Evolutionary conservation across 1,140 invertebrate genomes (phyloP).

Genomic region (Drepana arcuata): DNA sequence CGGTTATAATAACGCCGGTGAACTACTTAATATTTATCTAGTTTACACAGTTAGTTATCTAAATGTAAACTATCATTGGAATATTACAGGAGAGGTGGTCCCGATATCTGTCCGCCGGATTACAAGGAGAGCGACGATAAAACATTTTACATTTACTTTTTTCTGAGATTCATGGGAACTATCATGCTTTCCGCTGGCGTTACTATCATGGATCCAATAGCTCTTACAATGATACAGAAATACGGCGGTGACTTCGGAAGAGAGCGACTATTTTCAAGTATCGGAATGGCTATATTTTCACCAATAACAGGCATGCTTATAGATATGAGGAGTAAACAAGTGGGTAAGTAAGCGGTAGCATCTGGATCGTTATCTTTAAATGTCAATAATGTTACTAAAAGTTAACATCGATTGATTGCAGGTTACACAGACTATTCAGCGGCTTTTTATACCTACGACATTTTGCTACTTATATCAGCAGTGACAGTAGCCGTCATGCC

Average conservation of each 20-base stretch:
- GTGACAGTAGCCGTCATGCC: slow-evolving; percentile 81
- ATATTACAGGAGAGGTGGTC: slow-evolving; percentile 74
- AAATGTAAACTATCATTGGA: slow-evolving; percentile 25
- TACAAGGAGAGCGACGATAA: slow-evolving; percentile 81
- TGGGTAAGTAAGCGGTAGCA: slow-evolving; percentile 55
- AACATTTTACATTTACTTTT: slow-evolving; percentile 86
- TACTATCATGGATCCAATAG: slow-evolving; percentile 87
- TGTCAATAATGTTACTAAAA: slow-evolving; percentile 46
- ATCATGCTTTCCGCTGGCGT: slow-evolving; percentile 83
- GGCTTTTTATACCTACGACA: slow-evolving; percentile 83
- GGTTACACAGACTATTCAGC: slow-evolving; percentile 85
- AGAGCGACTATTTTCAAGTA: slow-evolving; percentile 83
- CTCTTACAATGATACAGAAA: slow-evolving; percentile 84
- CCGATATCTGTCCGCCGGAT: slow-evolving; percentile 81
- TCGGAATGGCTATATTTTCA: slow-evolving; percentile 86
- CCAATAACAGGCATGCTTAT: slow-evolving; percentile 85
- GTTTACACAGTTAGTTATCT: slow-evolving; percentile 20
- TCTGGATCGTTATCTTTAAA: slow-evolving; percentile 49
- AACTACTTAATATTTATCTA: slow-evolving; percentile 17
- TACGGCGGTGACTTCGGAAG: slow-evolving; percentile 86
- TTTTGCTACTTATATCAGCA: slow-evolving; percentile 78
- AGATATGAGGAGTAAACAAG: slow-evolving; percentile 76
- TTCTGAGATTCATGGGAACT: slow-evolving; percentile 81
- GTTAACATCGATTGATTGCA: slow-evolving; percentile 48
- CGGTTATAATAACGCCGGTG: slow-evolving; percentile 7